These are phyloP conservation scores for Pomacea maculata DNA, from an alignment of 1,140 invertebrate genomes.

Conservation along the genomic window DNA sequence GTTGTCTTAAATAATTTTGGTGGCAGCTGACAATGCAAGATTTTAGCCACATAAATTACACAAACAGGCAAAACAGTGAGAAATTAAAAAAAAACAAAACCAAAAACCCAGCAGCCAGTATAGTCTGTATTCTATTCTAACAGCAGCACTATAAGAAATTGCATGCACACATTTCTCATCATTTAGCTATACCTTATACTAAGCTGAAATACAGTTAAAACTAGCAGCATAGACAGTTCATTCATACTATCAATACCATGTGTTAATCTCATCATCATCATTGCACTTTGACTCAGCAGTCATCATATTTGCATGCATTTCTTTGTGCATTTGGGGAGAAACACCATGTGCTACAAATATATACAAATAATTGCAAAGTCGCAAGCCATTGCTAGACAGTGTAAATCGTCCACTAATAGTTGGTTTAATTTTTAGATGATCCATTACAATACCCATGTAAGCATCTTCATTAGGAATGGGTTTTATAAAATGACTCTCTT, in stretches of 20 bases:
- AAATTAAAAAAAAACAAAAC: too few relatives aligned
- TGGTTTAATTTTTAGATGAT: constrained; percentile 37
- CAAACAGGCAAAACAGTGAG: too few relatives aligned
- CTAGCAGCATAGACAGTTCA: too few relatives aligned
- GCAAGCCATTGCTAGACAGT: constrained; percentile 38
- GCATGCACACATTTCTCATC: too few relatives aligned
- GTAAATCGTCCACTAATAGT: constrained; percentile 44
- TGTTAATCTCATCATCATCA: constrained; percentile 23
- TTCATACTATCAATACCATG: constrained; percentile 28
- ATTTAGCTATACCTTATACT: too few relatives aligned
- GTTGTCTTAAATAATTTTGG: too few relatives aligned
- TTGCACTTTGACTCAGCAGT: constrained; percentile 35
- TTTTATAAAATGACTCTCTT: constrained; percentile 39
- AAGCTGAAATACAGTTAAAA: too few relatives aligned
- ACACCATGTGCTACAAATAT: constrained; percentile 50
- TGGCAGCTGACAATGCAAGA: too few relatives aligned
- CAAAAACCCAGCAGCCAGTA: too few relatives aligned
- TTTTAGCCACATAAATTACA: too few relatives aligned
- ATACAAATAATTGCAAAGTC: constrained; percentile 53
- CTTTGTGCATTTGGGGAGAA: constrained; percentile 28
- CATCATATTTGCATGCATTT: constrained; percentile 33
- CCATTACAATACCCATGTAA: constrained; percentile 47
- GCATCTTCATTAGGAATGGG: constrained; percentile 55
- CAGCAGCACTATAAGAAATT: too few relatives aligned
- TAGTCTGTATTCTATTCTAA: too few relatives aligned